phyloP scores from a whole-genome alignment of 2,888 invertebrate genomes.

The Hirtodrosophila histrioides region DNA sequence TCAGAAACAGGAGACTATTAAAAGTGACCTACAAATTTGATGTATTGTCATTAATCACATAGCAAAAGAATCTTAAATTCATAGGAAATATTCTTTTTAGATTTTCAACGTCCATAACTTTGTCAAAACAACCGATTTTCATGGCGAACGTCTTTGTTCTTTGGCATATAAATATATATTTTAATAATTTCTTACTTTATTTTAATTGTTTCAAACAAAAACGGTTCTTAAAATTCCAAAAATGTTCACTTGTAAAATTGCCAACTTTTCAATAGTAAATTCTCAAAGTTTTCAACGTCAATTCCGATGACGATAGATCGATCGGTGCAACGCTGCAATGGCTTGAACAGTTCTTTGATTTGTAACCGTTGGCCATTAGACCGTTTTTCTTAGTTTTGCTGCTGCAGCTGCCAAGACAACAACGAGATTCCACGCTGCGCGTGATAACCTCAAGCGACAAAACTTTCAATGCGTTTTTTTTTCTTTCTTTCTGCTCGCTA shows the following conservation, averaged over 20 bases:
- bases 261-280: slow-evolving; percentile 21
- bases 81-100: too few species aligned
- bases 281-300: slow-evolving; percentile 3
- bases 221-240: neutral
- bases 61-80: too few species aligned
- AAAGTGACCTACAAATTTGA: too few species aligned
- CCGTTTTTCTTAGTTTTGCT: slow-evolving; percentile 41
- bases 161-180: too few species aligned
- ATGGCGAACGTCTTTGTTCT: too few species aligned
- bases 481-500: slow-evolving; percentile 27
- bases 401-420: slow-evolving; percentile 44
- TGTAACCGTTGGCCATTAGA: slow-evolving; percentile 57
- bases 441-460: slow-evolving; percentile 76
- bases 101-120: too few species aligned
- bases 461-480: slow-evolving; percentile 68
- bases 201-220: too few species aligned
- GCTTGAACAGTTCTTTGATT: slow-evolving; percentile 31
- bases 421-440: slow-evolving; percentile 49
- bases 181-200: too few species aligned
- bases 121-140: too few species aligned
- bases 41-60: too few species aligned
- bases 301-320: slow-evolving; percentile 29
- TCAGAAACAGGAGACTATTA: too few species aligned
- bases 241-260: too few species aligned
- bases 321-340: slow-evolving; percentile 15